A percentile compares a stretch with the other conserved stretches of the same genome.
Conservation (phyloP, 2,797 vertebrate species). For the Sciurus carolinensis region DNA sequence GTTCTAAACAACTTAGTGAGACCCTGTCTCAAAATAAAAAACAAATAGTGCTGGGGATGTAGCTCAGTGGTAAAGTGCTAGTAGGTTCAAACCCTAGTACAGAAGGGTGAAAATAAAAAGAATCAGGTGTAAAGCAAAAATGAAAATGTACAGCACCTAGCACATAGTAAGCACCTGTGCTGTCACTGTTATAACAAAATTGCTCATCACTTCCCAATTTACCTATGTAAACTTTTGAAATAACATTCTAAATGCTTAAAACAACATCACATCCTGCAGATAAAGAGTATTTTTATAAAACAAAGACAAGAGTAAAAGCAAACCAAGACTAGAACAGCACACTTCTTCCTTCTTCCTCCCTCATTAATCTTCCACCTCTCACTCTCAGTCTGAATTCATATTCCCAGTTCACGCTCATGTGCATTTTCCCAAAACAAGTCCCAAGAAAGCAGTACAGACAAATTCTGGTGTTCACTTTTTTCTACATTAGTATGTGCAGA, state of each 20-base stretch:
- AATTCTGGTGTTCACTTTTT: constrained; percentile 45
- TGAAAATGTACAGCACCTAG: not conserved
- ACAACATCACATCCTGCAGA: not conserved
- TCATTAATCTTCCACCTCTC: not conserved
- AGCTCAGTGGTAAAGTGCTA: too few species aligned
- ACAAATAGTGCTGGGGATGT: too few species aligned
- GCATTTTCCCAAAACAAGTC: not conserved
- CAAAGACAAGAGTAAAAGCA: constrained; percentile 35
- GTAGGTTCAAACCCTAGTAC: not conserved
- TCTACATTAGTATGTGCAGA: constrained; percentile 64
- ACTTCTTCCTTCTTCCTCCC: not conserved
- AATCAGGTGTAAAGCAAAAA: constrained; percentile 24
- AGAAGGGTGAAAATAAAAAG: not conserved
- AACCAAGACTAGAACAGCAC: not conserved
- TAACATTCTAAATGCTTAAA: constrained; percentile 15
- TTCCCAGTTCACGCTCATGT: constrained; percentile 12
- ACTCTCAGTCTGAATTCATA: constrained; percentile 32
- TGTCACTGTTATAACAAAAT: not conserved
- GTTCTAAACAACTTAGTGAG: not conserved
- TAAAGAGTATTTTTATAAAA: constrained; percentile 56
- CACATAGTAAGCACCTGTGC: not conserved
- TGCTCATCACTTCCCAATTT: not conserved
- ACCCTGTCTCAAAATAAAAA: not conserved
- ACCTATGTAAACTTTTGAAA: not conserved
- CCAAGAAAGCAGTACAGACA: not conserved